phyloP scores from a whole-genome alignment of 2,797 vertebrate genomes.

The Mastacembelus armatus region DNA sequence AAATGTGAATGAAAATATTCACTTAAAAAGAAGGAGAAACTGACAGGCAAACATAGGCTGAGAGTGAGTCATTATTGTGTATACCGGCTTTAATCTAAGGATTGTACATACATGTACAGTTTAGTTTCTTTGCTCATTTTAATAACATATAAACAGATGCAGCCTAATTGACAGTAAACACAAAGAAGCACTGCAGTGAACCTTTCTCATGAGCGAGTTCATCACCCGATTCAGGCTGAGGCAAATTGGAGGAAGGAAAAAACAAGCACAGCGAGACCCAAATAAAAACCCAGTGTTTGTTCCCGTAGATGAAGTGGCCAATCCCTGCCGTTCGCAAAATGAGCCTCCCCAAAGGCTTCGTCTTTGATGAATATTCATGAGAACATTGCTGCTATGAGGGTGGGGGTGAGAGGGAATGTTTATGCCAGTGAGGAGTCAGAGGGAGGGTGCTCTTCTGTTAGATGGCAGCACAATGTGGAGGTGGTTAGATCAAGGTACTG shows the following conservation, averaged over 20 bases:
- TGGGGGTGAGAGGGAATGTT: constrained; percentile 26
- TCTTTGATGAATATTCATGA: constrained; percentile 78
- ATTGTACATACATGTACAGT: too few relatives aligned
- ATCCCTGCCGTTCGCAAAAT: constrained; percentile 50
- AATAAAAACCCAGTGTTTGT: constrained; percentile 40
- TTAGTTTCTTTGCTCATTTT: neutral
- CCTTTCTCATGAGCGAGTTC: constrained; percentile 18
- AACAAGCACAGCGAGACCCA: constrained; percentile 1
- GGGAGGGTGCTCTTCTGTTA: constrained; percentile 21
- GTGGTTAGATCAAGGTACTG: constrained; percentile 20
- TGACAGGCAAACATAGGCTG: too few relatives aligned
- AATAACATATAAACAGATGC: constrained; percentile 2
- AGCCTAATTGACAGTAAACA: constrained; percentile 15
- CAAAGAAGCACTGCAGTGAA: constrained; percentile 5
- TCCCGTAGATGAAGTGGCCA: constrained; percentile 62
- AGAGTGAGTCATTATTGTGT: too few relatives aligned
- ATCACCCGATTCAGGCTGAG: constrained; percentile 19
- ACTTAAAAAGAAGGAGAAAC: too few relatives aligned
- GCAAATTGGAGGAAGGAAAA: neutral
- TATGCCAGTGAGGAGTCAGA: constrained; percentile 17
- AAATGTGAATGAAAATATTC: too few relatives aligned
- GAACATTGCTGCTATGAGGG: constrained; percentile 18
- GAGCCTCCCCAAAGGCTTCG: constrained; percentile 40
- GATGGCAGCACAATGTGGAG: constrained; percentile 24
- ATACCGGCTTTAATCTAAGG: too few relatives aligned